Evolutionary conservation across 2,113 vertebrate genomes (phyloP).

Genomic region (Dicerorhinus sumatrensis): DNA sequence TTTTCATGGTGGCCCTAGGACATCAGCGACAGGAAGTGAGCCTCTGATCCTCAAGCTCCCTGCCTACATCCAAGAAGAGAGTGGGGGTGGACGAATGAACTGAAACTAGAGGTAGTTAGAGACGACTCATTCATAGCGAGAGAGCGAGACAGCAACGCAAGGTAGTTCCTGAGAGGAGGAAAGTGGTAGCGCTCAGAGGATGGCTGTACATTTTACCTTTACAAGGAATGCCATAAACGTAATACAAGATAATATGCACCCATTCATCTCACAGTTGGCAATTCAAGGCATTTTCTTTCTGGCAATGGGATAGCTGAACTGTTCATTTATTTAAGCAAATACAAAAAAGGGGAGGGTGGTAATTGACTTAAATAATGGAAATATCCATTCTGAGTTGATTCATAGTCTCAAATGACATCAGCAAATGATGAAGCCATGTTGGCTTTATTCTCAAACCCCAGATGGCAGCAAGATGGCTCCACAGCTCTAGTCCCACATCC

Average conservation of each 20-base stretch:
- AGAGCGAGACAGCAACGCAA: neutral
- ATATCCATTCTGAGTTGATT: neutral
- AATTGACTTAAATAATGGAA: neutral
- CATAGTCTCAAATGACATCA: neutral
- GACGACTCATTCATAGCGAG: neutral
- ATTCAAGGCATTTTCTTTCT: neutral
- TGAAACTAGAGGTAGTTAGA: neutral
- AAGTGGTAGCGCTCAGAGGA: neutral
- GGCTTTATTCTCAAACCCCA: neutral
- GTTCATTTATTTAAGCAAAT: neutral
- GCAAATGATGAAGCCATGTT: neutral
- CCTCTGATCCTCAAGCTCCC: neutral
- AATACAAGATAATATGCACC: neutral
- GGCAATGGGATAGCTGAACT: neutral
- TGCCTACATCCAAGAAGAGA: neutral
- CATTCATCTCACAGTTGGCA: neutral
- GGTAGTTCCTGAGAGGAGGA: neutral
- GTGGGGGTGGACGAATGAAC: no score
- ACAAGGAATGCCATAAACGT: neutral
- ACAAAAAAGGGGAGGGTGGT: neutral
- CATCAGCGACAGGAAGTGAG: neutral
- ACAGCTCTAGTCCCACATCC: fast-evolving
- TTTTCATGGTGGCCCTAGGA: neutral
- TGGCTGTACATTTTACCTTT: neutral
- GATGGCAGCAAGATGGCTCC: neutral